Evolutionary conservation across 2,113 vertebrate species (phyloP), one percentile per base, ranked within the genome.

Genomic region (Strix aluco): DNA sequence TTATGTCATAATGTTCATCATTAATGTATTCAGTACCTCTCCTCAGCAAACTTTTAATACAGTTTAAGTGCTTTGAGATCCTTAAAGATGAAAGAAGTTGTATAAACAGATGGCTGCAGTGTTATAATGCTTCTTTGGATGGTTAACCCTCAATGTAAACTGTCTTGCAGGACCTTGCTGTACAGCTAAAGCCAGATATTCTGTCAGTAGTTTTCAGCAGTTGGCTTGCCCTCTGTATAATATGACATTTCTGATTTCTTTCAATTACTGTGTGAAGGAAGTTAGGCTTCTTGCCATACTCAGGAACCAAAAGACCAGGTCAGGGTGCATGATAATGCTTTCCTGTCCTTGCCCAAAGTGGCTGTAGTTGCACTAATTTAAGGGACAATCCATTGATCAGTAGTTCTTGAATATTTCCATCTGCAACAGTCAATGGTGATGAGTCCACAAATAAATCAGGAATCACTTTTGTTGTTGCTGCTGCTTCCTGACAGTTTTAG

Each of bases 311-410:
- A 96, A 91, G 72, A 93, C 94, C 20, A 51, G 94, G 86, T 72
- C 83, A 58, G 34, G 34, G 46, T 65, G 4, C 1, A 6, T 83
- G 94, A 74, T 90, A 92, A 95, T 84, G 74, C 61, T 94, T 94
- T 93, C 95, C 95, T 92, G 78, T 91, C 89, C 65, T 87, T 92
- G 59, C 87, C 94, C 96, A 90, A 92, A 94, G 94, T 93, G 86
- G 81, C 95, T 97, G 52, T 69, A 89, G 94, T 96, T 96, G 92
- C 57, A 74, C 42, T 98, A 94, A 89, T 83, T 96, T 97, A 93
- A 94, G 92, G 97, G 80, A 59, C 47, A 72, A 49, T 85, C 93
- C 58, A 47, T 59, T 87, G 40, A 72, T 84, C 91, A 51, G 72
- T 89, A 94, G 90, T 88, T 97, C 79, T 94, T 66, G 80, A 89